Evolutionary conservation across 2,888 invertebrate species (phyloP), one percentile per base, ranked within the genome.

Genomic region (Drosophila anceps): DNA sequence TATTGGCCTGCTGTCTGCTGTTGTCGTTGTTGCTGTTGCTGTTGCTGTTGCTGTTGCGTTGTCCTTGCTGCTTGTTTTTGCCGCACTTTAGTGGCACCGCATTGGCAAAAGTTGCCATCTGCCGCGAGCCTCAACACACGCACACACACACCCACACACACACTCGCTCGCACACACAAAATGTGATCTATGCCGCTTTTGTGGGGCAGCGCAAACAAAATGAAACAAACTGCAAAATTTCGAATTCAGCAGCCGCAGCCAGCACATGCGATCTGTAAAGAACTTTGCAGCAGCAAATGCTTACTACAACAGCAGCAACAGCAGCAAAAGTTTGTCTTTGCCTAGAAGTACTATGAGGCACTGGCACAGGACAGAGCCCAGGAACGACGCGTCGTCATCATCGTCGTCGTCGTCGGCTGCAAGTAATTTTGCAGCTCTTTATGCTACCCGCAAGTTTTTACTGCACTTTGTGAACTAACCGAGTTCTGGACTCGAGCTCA

Each of bases 391-490:
- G 4, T 46, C 44, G 24, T 29, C 73, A 55, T 73, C 61, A n/a
- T n/a, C n/a, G n/a, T n/a, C 46, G 4, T 46, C 44, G 24, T 29
- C 73, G 58, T 73, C 61, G 66, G 70, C 73, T 76, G 71, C 79
- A 83, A 81, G 80, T 76, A 83, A 73, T 90, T 84, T 85, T 82
- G 75, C 78, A 82, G 87, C 82, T 84, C 82, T 88, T 84, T 89
- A 83, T 84, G 84, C 81, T 67, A 82, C 89, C 90, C 89, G 79
- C 90, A 89, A 90, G 84, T 88, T 87, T 90, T 90, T 87, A 89
- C 89, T 83, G 82, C 88, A 83, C 84, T 88, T 90, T 81, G 74
- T 50, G 69, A 86, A 84, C 87, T 84, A 75, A 73, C 76, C 78
- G 55, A 81, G 65, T 55, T 65, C 66, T 70, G 80, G 76, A 73